These are phyloP conservation scores for Hypselothyrea guttata DNA, from an alignment of 2,888 invertebrate genomes.

Conservation along the genomic window DNA sequence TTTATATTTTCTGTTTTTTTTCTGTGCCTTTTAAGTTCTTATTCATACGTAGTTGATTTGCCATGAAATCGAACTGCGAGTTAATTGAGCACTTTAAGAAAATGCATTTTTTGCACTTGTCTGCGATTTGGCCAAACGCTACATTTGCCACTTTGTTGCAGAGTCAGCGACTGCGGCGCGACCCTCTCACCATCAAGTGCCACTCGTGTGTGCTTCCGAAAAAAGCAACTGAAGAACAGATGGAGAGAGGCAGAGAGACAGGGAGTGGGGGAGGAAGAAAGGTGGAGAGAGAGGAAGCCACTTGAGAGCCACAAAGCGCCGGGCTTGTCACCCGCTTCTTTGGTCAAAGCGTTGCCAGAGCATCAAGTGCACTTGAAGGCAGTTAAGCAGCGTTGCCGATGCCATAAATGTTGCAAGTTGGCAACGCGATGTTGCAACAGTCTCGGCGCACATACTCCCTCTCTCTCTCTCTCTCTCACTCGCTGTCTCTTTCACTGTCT, in stretches of 20 bases:
- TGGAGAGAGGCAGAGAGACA: background rate
- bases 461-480: conserved; percentile 1
- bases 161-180: too few relatives aligned
- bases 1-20: too few relatives aligned
- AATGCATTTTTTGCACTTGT: too few relatives aligned
- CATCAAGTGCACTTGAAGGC: conserved; percentile 68
- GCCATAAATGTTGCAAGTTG: conserved; percentile 69
- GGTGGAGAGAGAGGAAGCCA: conserved; percentile 33
- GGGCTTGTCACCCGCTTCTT: conserved; percentile 73
- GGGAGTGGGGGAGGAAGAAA: conserved; percentile 8
- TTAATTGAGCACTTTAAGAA: too few relatives aligned
- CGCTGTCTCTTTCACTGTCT: background rate
- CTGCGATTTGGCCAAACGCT: background rate
- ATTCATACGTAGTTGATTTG: too few relatives aligned
- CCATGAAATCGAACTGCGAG: too few relatives aligned
- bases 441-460: conserved; percentile 14
- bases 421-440: conserved; percentile 36
- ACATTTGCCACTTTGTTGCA: too few relatives aligned
- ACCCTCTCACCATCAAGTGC: conserved; percentile 47
- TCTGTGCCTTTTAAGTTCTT: too few relatives aligned
- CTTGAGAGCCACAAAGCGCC: conserved; percentile 75
- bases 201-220: conserved; percentile 44
- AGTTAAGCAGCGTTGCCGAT: conserved; percentile 66
- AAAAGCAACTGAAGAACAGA: conserved; percentile 27
- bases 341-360: conserved; percentile 67